These are phyloP conservation scores for Epinephelus moara DNA, from an alignment of 2,113 vertebrate genomes.

Conservation along the genomic window DNA sequence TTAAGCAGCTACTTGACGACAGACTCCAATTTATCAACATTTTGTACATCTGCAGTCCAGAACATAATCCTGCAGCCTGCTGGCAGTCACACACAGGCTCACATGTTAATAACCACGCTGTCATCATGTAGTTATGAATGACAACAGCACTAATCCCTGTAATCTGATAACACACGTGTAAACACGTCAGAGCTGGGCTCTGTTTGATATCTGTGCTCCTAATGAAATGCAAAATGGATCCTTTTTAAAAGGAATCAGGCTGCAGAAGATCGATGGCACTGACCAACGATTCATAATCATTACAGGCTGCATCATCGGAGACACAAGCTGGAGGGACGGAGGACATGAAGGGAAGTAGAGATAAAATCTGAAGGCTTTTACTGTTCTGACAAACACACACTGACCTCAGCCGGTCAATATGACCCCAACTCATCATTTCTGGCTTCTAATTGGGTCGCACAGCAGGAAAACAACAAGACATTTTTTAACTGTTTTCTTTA, in stretches of 20 bases:
- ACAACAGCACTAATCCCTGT: background rate
- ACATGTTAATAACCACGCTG: background rate
- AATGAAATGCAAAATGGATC: slow-evolving; percentile 20
- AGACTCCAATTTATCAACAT: background rate
- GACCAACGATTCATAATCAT: slow-evolving; percentile 52
- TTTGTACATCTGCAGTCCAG: background rate
- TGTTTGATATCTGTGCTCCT: background rate
- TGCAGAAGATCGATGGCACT: slow-evolving; percentile 41
- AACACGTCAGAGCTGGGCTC: background rate
- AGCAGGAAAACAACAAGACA: background rate
- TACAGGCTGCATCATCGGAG: slow-evolving; percentile 55
- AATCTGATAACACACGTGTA: background rate
- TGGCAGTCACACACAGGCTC: background rate
- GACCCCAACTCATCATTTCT: slow-evolving; percentile 1
- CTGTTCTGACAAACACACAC: background rate
- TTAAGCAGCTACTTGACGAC: slow-evolving; percentile 17
- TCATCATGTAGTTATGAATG: background rate
- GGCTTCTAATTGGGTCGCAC: slow-evolving; percentile 12
- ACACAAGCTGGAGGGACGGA: background rate
- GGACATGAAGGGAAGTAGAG: background rate
- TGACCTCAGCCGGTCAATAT: slow-evolving; percentile 17
- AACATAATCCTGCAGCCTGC: background rate
- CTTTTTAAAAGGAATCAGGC: slow-evolving; percentile 12
- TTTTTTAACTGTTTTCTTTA: background rate
- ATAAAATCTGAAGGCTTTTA: background rate